Evolutionary conservation across 2,113 vertebrate species (phyloP), one percentile per base, ranked within the genome.

Genomic region (Peromyscus polionotus): DNA sequence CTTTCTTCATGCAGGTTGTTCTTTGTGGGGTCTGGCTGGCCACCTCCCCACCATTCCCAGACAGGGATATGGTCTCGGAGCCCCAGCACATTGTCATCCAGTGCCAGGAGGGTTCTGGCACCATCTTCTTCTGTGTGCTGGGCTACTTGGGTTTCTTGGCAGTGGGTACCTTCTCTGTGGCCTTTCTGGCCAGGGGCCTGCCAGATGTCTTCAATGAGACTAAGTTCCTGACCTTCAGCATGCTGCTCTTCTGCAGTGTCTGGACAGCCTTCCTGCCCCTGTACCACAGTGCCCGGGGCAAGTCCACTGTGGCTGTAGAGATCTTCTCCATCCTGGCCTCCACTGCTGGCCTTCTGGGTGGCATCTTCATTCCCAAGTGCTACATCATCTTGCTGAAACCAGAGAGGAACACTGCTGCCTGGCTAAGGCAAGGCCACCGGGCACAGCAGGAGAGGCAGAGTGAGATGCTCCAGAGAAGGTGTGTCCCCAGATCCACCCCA

Each of bases 321-420:
- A 17, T 76, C 88, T 94, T 95, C 68, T 94, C 94, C 68, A 85
- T 89, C 84, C 68, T 95, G 51, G 63, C 84, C 42, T 88, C 92
- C n/a, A 73, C 92, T 1, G 84, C 94, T 26, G 94, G 83, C 16
- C 77, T 95, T 28, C 88, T 94, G 76, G 83, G 81, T 9, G 24
- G 94, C 81, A 89, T 94, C 88, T 94, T 97, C 24, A 16, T 48
- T 28, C 92, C 96, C 84, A 94, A 88, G 88, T 94, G 96, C 88
- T 92, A 79, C 42, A 3, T 94, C 70, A 85, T 94, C 88, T 33
- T 97, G 59, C 84, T 92, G 70, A 97, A n/a, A 45, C 88, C 76
- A 0, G 42, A 89, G 88, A n/a, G 3, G 51, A 94, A 94, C 33
- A 12, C 48, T 0, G 3, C 2, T 16, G 76, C 51, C 28, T 31